Evolutionary conservation across 2,113 vertebrate species (phyloP).

Genomic region (Desmodus rotundus): DNA sequence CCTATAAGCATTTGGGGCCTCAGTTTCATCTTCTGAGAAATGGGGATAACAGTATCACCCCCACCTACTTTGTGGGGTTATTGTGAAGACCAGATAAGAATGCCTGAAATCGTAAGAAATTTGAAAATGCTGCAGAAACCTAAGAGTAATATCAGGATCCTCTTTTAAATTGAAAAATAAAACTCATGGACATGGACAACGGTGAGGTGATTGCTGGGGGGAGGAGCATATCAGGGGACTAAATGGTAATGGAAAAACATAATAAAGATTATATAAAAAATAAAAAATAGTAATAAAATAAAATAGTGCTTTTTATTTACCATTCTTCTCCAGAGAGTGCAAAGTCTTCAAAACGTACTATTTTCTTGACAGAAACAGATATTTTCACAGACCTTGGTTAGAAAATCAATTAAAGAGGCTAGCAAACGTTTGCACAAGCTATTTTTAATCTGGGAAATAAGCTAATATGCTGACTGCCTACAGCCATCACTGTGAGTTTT

Average conservation of each 20-base stretch:
- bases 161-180: not conserved
- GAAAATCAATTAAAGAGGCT: slow-evolving; percentile 23
- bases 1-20: not conserved
- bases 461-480: not conserved
- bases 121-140: not conserved
- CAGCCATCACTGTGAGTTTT: not conserved
- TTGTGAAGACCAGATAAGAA: not conserved
- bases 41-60: not conserved
- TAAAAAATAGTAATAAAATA: too few relatives aligned
- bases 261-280: too few relatives aligned
- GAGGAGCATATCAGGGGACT: too few relatives aligned
- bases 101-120: not conserved
- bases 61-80: not conserved
- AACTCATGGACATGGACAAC: too few relatives aligned
- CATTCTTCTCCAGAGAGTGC: not conserved
- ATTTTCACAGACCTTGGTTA: not conserved
- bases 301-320: not conserved
- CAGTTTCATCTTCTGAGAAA: slow-evolving; percentile 15
- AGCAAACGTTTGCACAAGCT: not conserved
- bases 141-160: not conserved
- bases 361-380: slow-evolving; percentile 4
- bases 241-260: too few relatives aligned
- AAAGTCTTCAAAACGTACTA: not conserved
- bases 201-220: too few relatives aligned
- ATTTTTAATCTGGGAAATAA: slow-evolving; percentile 55